A percentile compares a stretch with the other conserved stretches of the same genome.
These are phyloP conservation scores for Cirrhinus molitorella DNA, from an alignment of 2,797 vertebrate genomes.

Conservation along the genomic window DNA sequence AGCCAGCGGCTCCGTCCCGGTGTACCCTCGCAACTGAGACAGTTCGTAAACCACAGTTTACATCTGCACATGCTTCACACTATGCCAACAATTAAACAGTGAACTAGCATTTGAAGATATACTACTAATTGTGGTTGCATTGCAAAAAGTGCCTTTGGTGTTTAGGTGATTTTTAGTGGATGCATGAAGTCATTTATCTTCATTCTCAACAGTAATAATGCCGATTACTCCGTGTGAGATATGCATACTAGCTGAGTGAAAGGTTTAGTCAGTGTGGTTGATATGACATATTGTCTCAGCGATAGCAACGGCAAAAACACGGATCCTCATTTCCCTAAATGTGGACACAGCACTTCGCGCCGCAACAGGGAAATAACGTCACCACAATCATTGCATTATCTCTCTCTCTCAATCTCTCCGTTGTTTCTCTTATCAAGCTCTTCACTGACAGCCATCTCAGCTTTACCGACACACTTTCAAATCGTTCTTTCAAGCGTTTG, in stretches of 20 bases:
- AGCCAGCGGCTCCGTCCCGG: slow-evolving; percentile 84
- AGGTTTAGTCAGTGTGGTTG: background rate
- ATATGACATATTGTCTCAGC: slow-evolving; percentile 5
- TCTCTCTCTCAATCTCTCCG: background rate
- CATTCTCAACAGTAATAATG: background rate
- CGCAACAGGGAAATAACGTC: slow-evolving; percentile 63
- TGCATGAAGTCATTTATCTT: background rate
- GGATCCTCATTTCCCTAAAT: slow-evolving; percentile 68
- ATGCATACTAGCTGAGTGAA: slow-evolving; percentile 9
- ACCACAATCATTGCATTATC: slow-evolving; percentile 30
- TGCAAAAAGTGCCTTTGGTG: background rate
- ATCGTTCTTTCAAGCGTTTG: background rate
- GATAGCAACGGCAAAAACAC: slow-evolving; percentile 16
- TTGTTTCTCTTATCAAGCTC: slow-evolving; percentile 32
- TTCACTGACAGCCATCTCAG: background rate
- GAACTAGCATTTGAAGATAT: background rate
- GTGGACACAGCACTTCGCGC: slow-evolving; percentile 38
- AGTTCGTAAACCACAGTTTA: background rate
- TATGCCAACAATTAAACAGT: background rate
- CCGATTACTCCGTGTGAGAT: background rate
- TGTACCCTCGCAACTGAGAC: slow-evolving; percentile 85
- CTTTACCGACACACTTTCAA: background rate
- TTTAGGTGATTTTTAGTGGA: background rate
- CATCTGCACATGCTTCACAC: background rate
- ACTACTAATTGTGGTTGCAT: background rate